Evolutionary conservation across 2,797 vertebrate genomes (phyloP).

Genomic region (Pantherophis alleghaniensis): DNA sequence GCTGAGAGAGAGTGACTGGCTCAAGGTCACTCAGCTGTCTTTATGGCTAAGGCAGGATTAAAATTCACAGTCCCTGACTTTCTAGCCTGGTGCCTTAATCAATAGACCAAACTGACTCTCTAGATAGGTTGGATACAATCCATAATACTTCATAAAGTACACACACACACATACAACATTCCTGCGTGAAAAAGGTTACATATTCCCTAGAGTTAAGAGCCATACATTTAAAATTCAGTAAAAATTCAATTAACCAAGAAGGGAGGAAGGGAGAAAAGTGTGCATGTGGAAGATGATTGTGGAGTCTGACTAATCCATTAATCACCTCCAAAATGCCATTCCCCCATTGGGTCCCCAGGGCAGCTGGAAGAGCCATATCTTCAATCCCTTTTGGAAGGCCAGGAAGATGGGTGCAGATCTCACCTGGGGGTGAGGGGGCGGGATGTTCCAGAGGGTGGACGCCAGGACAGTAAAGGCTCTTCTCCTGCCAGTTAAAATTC

Average conservation of each 20-base stretch:
- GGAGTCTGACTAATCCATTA: not conserved
- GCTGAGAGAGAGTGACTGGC: not conserved
- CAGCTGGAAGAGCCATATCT: not conserved
- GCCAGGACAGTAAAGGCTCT: not conserved
- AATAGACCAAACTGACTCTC: not conserved
- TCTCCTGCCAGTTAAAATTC: not conserved
- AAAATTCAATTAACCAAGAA: not conserved
- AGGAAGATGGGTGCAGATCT: not conserved
- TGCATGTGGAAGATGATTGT: not conserved
- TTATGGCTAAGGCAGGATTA: not conserved
- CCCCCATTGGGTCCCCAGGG: not conserved
- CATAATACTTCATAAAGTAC: not conserved
- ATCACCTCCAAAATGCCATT: not conserved
- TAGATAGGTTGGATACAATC: not conserved
- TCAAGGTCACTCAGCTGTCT: not conserved
- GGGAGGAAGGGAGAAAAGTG: not conserved
- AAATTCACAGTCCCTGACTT: not conserved
- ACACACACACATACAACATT: not conserved
- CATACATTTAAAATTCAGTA: not conserved
- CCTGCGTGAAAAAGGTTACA: not conserved
- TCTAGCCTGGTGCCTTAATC: not conserved
- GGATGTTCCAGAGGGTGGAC: not conserved
- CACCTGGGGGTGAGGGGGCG: not conserved
- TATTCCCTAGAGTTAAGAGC: not conserved
- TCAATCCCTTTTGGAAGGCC: not conserved